phyloP scores from a whole-genome alignment of 2,113 vertebrate species.

The Leptosomus discolor region DNA sequence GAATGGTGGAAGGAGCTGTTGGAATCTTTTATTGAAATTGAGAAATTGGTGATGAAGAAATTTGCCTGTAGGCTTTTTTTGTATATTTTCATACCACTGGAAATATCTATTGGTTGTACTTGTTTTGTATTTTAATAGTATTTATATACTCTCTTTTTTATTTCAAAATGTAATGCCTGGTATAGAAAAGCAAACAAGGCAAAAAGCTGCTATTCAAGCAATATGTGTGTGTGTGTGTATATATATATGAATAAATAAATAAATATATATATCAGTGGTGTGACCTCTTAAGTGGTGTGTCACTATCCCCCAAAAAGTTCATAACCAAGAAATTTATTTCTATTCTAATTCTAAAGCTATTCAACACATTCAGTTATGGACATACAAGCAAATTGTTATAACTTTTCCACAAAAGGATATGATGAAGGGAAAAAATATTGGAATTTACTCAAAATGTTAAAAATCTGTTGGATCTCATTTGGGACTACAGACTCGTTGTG shows the following conservation, averaged over 20 bases:
- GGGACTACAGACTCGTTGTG: background rate
- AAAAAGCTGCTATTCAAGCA: background rate
- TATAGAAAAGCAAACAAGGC: background rate
- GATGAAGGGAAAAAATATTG: background rate
- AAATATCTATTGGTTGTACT: background rate
- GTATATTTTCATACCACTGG: background rate
- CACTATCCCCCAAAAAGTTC: background rate
- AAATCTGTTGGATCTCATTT: background rate
- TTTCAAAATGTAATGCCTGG: background rate
- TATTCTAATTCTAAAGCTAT: background rate
- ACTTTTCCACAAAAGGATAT: background rate
- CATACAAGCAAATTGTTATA: background rate
- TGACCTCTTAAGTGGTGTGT: background rate
- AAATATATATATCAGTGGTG: background rate
- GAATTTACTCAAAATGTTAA: background rate
- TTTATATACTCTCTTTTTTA: background rate
- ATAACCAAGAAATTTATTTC: background rate
- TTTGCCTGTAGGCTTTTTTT: background rate
- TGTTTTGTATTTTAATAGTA: background rate
- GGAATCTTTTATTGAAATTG: background rate
- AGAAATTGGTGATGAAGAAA: background rate
- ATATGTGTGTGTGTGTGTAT: too few relatives aligned
- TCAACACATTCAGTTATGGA: fast-evolving
- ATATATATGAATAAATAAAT: too few relatives aligned
- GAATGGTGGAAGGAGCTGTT: background rate